Conservation (phyloP, 2,888 invertebrate species). For the Leptogaster cylindrica region DNA sequence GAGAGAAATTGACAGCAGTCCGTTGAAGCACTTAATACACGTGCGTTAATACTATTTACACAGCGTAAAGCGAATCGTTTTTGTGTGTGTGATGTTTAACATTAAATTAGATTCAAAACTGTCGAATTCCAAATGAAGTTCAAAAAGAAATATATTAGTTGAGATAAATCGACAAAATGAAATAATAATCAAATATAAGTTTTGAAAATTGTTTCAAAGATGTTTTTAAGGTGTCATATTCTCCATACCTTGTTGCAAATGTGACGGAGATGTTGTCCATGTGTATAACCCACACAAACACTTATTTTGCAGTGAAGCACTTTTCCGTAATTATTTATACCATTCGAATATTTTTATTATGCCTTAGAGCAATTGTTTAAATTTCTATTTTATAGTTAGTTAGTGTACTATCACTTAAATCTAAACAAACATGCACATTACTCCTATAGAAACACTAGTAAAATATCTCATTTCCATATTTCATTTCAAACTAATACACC, state of each 20-base stretch:
- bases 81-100: no score
- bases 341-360: neutral
- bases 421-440: constrained; percentile 1
- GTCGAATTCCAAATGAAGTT: no score
- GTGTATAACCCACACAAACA: constrained; percentile 25
- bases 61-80: no score
- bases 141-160: neutral
- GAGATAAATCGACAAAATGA: neutral
- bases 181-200: neutral
- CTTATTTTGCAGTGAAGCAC: constrained; percentile 20
- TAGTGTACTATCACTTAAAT: neutral
- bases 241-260: constrained; percentile 30
- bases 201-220: neutral
- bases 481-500: constrained; percentile 2
- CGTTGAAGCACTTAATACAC: no score
- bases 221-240: no score
- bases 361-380: neutral
- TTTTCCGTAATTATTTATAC: neutral
- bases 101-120: neutral
- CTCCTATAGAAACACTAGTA: neutral
- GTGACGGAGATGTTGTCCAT: constrained; percentile 17
- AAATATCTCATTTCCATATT: constrained; percentile 7
- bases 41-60: no score
- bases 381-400: neutral
- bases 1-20: neutral